Evolutionary conservation across 2,113 vertebrate genomes (phyloP).

Genomic region (Chamaea fasciata): DNA sequence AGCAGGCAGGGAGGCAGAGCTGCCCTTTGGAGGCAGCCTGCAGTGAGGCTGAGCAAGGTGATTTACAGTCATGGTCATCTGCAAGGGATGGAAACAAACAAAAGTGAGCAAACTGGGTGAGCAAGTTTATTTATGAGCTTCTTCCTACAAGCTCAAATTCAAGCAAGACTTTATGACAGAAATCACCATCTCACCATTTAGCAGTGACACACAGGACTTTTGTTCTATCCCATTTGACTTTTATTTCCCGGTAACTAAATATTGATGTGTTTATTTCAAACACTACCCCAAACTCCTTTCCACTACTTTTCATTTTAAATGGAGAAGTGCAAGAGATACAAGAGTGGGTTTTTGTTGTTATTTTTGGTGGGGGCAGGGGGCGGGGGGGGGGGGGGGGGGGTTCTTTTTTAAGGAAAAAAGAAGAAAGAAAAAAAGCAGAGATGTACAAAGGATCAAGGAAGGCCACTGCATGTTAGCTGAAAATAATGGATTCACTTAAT

Average conservation of each 20-base stretch:
- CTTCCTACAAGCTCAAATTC: neutral
- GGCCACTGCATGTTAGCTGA: neutral
- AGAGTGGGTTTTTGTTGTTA: neutral
- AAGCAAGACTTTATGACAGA: neutral
- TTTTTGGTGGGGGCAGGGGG: too few relatives aligned
- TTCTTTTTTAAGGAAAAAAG: neutral
- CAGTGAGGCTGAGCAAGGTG: neutral
- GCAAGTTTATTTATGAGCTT: neutral
- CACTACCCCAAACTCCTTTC: neutral
- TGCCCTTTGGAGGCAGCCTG: neutral
- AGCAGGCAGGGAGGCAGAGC: neutral
- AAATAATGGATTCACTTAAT: constrained; percentile 17
- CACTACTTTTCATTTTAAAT: neutral
- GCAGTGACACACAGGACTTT: neutral
- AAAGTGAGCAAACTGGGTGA: neutral
- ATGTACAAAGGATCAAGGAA: constrained; percentile 1
- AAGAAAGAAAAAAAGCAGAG: neutral
- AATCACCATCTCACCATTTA: neutral
- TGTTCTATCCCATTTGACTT: neutral
- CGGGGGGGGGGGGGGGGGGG: too few relatives aligned
- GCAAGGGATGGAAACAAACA: neutral
- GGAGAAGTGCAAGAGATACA: neutral
- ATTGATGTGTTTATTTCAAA: neutral
- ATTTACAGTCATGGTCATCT: neutral
- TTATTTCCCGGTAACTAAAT: neutral